Conservation (phyloP, 2,797 vertebrate genomes). For the Sebastolobus altivelis region DNA sequence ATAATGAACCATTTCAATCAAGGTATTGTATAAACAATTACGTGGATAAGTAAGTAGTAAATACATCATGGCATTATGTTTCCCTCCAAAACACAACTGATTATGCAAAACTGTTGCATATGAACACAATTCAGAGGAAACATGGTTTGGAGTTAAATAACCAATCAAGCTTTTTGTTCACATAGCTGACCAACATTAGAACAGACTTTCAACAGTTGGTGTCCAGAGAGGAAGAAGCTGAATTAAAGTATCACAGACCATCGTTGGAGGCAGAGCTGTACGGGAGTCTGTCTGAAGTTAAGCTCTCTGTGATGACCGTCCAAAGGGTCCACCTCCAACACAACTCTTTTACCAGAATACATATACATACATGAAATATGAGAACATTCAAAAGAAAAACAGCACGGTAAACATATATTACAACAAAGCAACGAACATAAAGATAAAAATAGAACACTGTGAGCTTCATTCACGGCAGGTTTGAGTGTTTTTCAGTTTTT, state of each 20-base stretch:
- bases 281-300: not conserved
- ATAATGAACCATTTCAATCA: no score
- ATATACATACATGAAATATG: not conserved
- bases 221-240: not conserved
- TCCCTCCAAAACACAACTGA: not conserved
- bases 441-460: not conserved
- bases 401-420: slow-evolving; percentile 2
- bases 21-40: no score
- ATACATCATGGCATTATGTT: not conserved
- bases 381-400: slow-evolving; percentile 1
- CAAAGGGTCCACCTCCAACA: not conserved
- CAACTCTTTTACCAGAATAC: not conserved
- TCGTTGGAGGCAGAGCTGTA: not conserved
- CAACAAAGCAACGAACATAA: slow-evolving; percentile 2
- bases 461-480: slow-evolving; percentile 7
- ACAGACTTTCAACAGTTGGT: not conserved
- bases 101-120: not conserved
- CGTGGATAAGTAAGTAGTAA: no score
- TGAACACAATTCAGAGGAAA: not conserved
- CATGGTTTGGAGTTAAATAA: not conserved
- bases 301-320: not conserved
- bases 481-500: slow-evolving; percentile 3
- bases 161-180: not conserved
- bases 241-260: not conserved
- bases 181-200: not conserved